These are phyloP conservation scores for Drosophila engyochracea DNA, from an alignment of 2,888 invertebrate species.

Conservation along the genomic window DNA sequence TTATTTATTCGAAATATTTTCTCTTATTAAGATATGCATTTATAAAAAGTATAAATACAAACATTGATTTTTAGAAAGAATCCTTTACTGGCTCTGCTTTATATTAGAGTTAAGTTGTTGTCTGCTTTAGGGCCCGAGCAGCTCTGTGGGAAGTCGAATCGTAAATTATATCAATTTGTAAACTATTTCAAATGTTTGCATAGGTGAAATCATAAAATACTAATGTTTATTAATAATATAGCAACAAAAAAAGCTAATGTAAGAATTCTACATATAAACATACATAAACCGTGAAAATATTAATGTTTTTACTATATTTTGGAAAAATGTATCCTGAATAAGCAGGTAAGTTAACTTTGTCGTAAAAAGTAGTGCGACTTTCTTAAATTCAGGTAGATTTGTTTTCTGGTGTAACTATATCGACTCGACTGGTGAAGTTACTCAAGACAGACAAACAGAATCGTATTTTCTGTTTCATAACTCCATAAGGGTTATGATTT, in stretches of 20 bases:
- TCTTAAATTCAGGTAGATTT: background rate
- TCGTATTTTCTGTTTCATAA: background rate
- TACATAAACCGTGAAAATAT: too few relatives aligned
- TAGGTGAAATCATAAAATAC: background rate
- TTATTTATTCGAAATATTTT: too few relatives aligned
- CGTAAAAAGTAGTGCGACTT: background rate
- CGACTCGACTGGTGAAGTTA: background rate
- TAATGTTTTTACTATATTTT: too few relatives aligned
- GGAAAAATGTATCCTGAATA: too few relatives aligned
- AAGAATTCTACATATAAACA: too few relatives aligned
- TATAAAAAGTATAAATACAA: too few relatives aligned
- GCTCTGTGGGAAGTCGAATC: background rate
- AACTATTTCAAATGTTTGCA: background rate
- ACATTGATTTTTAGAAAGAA: too few relatives aligned
- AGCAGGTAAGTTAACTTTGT: background rate
- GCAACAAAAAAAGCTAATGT: too few relatives aligned
- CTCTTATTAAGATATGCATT: too few relatives aligned
- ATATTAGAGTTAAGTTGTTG: background rate
- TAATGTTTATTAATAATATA: too few relatives aligned
- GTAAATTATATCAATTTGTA: background rate
- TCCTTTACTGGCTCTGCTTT: too few relatives aligned
- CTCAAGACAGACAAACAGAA: background rate
- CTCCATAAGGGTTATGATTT: background rate
- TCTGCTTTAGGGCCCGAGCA: background rate
- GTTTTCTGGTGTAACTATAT: background rate